Evolutionary conservation across 1,140 invertebrate species (phyloP), one percentile per base, ranked within the genome.

Genomic region (Pseudoatta argentina): DNA sequence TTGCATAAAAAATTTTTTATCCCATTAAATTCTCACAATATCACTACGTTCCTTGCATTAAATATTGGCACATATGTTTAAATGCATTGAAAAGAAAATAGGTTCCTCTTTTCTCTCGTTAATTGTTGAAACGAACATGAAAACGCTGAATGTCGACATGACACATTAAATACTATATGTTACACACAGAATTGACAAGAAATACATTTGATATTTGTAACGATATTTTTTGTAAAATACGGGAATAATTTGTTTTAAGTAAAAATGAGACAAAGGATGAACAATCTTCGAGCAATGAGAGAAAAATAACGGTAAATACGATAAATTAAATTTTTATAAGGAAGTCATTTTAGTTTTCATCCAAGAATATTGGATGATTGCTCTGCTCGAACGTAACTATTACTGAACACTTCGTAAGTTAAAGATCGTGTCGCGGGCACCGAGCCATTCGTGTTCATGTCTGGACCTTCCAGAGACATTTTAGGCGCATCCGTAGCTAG

Each of bases 401-500:
- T 51, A 34, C 12, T 44, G 10, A 44, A 73, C 21, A 48, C 24
- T 12, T 73, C n/a, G 39, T 27, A 44, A 71, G 34, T 82, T 44
- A 61, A 83, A 73, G n/a, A n/a, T 61, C 12, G 71, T 82, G 67
- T 14, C 66, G 44, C 27, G 44, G 44, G 44, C 48, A 57, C 18
- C 21, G 66, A 81, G n/a, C 30, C n/a, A 12, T 72, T n/a, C 27
- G 55, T 61, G 27, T 10, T 59, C 55, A n/a, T 27, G 66, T 24
- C 66, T 75, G 79, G 69, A 73, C 39, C 48, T 51, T 48, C 57
- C 69, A 61, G 79, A 61, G 79, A 75, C 39, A 61, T 59, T 83
- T 69, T 27, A 61, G 18, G 24, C 69, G 8, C 27, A 83, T 63
- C 44, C 55, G 69, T 51, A 39, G 59, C 39, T 55, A 82, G 67